Evolutionary conservation across 2,888 invertebrate genomes (phyloP).

Genomic region (Agrilus cyanescens): DNA sequence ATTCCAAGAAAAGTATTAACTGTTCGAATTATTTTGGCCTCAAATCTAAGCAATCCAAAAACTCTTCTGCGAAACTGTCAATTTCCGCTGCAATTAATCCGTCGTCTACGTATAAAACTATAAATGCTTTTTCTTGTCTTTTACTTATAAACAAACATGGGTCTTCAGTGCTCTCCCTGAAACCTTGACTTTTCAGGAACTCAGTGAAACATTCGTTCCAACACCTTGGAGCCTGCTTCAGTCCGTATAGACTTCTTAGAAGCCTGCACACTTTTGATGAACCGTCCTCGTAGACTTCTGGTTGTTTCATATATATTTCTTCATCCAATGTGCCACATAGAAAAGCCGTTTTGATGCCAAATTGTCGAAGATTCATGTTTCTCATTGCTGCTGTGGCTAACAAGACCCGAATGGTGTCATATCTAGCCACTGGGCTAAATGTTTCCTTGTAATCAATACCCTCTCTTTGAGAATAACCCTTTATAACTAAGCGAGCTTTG

Average conservation of each 20-base stretch:
- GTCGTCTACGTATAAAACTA: not conserved
- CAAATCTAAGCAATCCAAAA: no score
- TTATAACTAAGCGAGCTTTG: no score
- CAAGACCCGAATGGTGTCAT: no score
- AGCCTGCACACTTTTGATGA: not conserved
- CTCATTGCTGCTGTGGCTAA: no score
- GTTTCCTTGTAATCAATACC: no score
- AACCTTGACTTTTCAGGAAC: not conserved
- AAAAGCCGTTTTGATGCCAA: not conserved
- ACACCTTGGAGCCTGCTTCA: constrained; percentile 1
- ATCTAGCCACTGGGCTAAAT: no score
- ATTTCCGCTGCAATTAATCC: constrained; percentile 20
- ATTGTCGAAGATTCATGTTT: no score
- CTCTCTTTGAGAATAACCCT: no score
- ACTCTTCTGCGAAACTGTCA: no score
- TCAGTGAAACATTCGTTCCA: not conserved
- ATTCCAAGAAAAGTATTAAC: no score
- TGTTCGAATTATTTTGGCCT: no score
- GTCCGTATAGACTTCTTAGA: not conserved
- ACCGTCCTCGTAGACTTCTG: not conserved
- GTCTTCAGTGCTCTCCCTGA: not conserved
- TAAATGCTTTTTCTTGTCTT: not conserved
- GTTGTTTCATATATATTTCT: constrained; percentile 1
- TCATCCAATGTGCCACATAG: not conserved
- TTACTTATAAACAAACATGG: not conserved